phyloP scores from a whole-genome alignment of 2,113 vertebrate genomes.

The Scopus umbretta region DNA sequence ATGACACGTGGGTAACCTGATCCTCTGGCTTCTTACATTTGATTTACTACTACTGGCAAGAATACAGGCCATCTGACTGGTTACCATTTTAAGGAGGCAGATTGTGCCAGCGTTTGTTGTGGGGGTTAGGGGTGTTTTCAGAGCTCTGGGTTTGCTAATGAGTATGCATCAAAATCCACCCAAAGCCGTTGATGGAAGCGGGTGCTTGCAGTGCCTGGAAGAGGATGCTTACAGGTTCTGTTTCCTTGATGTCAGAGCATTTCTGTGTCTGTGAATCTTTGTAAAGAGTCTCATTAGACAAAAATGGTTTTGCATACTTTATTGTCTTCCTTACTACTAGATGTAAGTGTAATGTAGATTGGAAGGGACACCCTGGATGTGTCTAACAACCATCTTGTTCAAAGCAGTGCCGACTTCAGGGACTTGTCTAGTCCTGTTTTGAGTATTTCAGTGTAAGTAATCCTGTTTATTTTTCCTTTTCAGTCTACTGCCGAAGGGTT shows the following conservation, averaged over 20 bases:
- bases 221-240: neutral
- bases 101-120: neutral
- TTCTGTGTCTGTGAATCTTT: neutral
- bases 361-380: neutral
- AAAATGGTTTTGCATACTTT: neutral
- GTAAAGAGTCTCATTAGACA: neutral
- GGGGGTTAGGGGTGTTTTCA: neutral
- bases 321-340: neutral
- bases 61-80: neutral
- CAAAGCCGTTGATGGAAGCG: neutral
- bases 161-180: neutral
- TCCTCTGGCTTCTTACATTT: neutral
- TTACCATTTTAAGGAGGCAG: neutral
- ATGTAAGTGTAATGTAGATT: neutral
- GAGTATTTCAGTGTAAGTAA: neutral
- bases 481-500: slow-evolving; percentile 94
- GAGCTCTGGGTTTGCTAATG: neutral
- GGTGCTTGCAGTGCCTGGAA: neutral
- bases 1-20: neutral
- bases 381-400: neutral
- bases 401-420: neutral
- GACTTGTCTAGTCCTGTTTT: neutral
- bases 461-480: slow-evolving; percentile 5
- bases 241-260: neutral
- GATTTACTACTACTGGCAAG: neutral